phyloP scores from a whole-genome alignment of 1,140 invertebrate species.

The Lanistes nyassanus region DNA sequence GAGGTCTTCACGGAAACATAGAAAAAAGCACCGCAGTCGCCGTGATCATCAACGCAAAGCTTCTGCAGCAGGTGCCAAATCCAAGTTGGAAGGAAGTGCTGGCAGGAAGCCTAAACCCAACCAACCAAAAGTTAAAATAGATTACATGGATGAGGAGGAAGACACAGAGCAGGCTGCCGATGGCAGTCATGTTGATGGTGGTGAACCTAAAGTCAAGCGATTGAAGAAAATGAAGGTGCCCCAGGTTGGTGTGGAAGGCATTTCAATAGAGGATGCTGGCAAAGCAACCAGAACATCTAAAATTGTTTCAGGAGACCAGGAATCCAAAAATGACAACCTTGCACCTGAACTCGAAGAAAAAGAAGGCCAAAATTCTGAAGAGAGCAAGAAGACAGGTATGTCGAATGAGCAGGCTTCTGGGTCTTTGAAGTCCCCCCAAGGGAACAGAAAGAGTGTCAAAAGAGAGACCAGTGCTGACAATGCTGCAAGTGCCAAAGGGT shows the following conservation, averaged over 20 bases:
- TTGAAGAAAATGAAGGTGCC: constrained; percentile 27
- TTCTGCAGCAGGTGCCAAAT: constrained; percentile 16
- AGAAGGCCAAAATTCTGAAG: constrained; percentile 20
- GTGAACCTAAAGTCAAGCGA: constrained; percentile 31
- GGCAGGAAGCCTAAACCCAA: constrained; percentile 22
- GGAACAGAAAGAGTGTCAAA: background rate
- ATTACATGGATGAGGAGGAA: constrained; percentile 37
- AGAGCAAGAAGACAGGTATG: constrained; percentile 23
- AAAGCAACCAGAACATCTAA: background rate
- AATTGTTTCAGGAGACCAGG: background rate
- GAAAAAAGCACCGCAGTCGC: constrained; percentile 28
- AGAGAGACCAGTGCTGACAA: constrained; percentile 1
- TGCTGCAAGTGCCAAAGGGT: constrained; percentile 26
- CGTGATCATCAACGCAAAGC: constrained; percentile 20
- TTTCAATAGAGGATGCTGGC: background rate
- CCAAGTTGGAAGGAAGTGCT: constrained; percentile 7
- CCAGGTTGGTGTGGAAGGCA: background rate
- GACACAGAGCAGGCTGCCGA: constrained; percentile 16
- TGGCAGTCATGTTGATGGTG: constrained; percentile 9
- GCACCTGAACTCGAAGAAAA: background rate
- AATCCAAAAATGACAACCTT: background rate
- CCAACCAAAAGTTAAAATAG: constrained; percentile 39
- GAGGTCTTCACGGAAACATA: constrained; percentile 25
- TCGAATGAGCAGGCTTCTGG: background rate
- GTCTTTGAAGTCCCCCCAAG: constrained; percentile 14